Evolutionary conservation across 2,797 vertebrate genomes (phyloP).

Genomic region (Streptopelia turtur): DNA sequence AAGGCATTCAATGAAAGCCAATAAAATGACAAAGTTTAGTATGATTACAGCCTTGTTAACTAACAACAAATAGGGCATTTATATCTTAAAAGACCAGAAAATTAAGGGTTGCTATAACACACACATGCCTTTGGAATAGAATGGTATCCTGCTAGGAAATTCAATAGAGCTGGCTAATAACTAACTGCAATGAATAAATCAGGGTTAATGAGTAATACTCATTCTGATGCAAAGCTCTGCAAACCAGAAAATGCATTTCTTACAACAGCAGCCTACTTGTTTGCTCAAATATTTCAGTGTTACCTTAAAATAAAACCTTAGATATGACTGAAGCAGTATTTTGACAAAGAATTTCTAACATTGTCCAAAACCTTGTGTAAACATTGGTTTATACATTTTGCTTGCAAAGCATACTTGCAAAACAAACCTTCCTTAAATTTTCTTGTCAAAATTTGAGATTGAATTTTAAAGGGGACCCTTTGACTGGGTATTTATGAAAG

Average conservation of each 20-base stretch:
- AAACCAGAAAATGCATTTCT: background rate
- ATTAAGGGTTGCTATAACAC: background rate
- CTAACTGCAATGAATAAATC: background rate
- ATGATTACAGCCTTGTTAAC: background rate
- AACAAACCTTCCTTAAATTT: background rate
- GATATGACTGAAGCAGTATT: background rate
- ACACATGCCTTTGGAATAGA: background rate
- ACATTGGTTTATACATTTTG: background rate
- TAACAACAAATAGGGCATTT: background rate
- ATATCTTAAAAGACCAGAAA: background rate
- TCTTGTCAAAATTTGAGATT: background rate
- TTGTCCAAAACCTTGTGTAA: background rate
- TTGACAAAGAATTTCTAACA: background rate
- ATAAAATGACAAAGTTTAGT: background rate
- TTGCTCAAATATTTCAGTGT: background rate
- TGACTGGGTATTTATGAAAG: background rate
- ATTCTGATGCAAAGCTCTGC: background rate
- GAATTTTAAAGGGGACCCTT: background rate
- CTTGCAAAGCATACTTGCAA: background rate
- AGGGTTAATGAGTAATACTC: background rate
- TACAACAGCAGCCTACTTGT: background rate
- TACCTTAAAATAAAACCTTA: constrained; percentile 2
- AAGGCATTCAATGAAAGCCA: background rate
- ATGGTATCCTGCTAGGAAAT: background rate
- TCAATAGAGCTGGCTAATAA: background rate